phyloP scores from a whole-genome alignment of 2,888 invertebrate genomes.

The Mellilla xanthometata region DNA sequence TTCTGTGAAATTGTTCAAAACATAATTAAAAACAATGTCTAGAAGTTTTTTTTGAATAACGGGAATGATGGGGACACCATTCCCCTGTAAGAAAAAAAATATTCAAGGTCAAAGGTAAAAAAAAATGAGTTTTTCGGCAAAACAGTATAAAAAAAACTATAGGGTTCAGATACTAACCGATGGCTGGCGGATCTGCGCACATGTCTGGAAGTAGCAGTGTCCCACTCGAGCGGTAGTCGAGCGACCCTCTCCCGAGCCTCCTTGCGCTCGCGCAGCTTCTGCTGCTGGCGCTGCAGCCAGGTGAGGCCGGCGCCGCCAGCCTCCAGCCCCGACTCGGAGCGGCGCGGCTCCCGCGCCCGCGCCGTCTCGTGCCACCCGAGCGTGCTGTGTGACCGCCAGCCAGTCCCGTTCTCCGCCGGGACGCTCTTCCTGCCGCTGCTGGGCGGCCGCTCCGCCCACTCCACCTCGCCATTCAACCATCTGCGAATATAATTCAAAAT shows the following conservation, averaged over 20 bases:
- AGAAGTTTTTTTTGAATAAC: too few relatives aligned
- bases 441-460: slow-evolving; percentile 67
- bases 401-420: slow-evolving; percentile 67
- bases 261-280: slow-evolving; percentile 89
- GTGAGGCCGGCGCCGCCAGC: slow-evolving; percentile 83
- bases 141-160: too few relatives aligned
- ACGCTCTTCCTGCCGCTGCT: slow-evolving; percentile 54
- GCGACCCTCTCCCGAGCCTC: slow-evolving; percentile 89
- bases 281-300: slow-evolving; percentile 92
- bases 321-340: slow-evolving; percentile 66
- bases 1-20: too few relatives aligned
- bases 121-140: too few relatives aligned
- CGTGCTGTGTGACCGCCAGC: slow-evolving; percentile 68
- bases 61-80: too few relatives aligned
- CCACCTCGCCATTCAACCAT: slow-evolving; percentile 71
- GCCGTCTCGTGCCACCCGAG: slow-evolving; percentile 67
- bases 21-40: too few relatives aligned
- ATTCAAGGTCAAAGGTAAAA: too few relatives aligned
- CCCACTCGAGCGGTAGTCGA: slow-evolving; percentile 86
- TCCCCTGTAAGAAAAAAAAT: too few relatives aligned
- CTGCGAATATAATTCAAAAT: slow-evolving; percentile 35
- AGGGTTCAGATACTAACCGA: slow-evolving; percentile 55
- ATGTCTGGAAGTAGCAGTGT: slow-evolving; percentile 68
- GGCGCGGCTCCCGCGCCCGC: slow-evolving; percentile 60
- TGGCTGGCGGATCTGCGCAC: slow-evolving; percentile 78